Conservation (phyloP, 2,888 invertebrate species). For the Apodemia zela region DNA sequence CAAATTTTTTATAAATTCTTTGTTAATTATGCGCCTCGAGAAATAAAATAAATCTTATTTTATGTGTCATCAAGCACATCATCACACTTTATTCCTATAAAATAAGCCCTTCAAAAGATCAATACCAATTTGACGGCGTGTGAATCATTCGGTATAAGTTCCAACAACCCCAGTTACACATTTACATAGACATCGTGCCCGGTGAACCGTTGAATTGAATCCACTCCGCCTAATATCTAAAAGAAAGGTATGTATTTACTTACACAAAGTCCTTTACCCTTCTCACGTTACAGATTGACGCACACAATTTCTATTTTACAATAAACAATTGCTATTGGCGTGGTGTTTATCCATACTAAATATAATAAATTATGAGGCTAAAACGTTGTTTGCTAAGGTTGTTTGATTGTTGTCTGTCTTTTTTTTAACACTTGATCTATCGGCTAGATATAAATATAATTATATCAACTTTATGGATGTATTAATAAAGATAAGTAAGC, state of each 20-base stretch:
- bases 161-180: constrained; percentile 8
- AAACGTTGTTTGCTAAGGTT: no score
- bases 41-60: background rate
- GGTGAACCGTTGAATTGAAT: constrained; percentile 17
- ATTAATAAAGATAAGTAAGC: no score
- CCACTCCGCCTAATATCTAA: constrained; percentile 1
- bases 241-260: constrained; percentile 8
- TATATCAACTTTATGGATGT: no score
- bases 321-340: background rate
- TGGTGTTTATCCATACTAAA: background rate
- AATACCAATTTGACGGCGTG: background rate
- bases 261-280: constrained; percentile 10
- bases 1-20: background rate
- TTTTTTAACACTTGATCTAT: no score
- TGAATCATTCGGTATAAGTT: background rate
- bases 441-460: no score
- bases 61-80: background rate
- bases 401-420: no score
- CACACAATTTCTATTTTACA: background rate
- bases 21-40: background rate
- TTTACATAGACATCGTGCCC: constrained; percentile 9
- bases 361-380: background rate
- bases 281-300: constrained; percentile 1
- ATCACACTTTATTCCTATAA: constrained; percentile 1
- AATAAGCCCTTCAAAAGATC: background rate